phyloP scores from a whole-genome alignment of 2,888 invertebrate species.

The Himalopsyche tibetana region DNA sequence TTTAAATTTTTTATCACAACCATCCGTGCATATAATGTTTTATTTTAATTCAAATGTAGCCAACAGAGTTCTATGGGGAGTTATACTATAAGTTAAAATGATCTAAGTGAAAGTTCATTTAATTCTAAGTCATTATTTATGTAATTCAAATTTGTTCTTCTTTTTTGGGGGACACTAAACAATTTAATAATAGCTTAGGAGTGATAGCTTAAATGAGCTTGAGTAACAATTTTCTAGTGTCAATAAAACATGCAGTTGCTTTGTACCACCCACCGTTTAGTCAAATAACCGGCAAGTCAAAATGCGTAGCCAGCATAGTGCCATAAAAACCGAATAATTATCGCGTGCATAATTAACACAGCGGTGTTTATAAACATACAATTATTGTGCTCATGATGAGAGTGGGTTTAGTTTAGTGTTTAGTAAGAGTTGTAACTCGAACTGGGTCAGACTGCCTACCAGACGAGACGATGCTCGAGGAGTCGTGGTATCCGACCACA shows the following conservation, averaged over 20 bases:
- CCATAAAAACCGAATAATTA: slow-evolving; percentile 26
- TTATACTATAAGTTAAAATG: too few relatives aligned
- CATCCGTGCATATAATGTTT: too few relatives aligned
- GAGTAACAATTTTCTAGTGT: neutral
- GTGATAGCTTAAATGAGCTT: too few relatives aligned
- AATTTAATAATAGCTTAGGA: too few relatives aligned
- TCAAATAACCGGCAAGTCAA: neutral
- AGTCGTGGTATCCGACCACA: slow-evolving; percentile 27
- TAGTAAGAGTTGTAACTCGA: slow-evolving; percentile 19
- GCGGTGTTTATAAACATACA: slow-evolving; percentile 6
- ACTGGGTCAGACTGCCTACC: slow-evolving; percentile 41
- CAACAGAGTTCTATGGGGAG: too few relatives aligned
- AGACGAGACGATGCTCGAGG: slow-evolving; percentile 32
- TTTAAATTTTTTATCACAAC: too few relatives aligned
- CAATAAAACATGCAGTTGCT: neutral
- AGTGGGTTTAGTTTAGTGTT: slow-evolving; percentile 22
- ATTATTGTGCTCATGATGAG: neutral
- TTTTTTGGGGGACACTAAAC: too few relatives aligned
- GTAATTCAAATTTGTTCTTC: too few relatives aligned
- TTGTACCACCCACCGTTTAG: neutral
- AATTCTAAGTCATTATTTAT: too few relatives aligned
- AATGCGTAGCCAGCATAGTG: neutral
- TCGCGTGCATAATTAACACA: slow-evolving; percentile 9
- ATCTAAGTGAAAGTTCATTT: too few relatives aligned
- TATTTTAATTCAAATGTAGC: too few relatives aligned